Evolutionary conservation across 30 jellyfish, hydroid and myxozoan species (phyloP).

Genomic region (Hydra vulgaris): DNA sequence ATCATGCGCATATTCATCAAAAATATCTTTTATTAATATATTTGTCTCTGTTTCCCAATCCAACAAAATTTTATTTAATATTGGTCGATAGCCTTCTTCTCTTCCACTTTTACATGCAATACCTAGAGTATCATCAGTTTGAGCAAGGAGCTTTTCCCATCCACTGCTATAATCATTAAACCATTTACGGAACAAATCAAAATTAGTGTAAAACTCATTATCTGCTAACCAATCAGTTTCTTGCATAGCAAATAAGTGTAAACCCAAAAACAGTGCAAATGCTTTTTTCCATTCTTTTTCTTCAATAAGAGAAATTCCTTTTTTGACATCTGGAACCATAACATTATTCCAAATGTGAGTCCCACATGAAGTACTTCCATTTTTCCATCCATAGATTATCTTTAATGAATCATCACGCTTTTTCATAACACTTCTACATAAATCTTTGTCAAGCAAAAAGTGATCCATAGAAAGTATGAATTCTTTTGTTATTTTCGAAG

Average conservation of each 20-base stretch:
- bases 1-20: background rate
- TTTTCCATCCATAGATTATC: background rate
- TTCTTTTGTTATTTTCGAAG: background rate
- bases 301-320: background rate
- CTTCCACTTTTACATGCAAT: background rate
- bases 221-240: background rate
- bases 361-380: background rate
- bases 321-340: background rate
- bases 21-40: background rate
- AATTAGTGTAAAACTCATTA: background rate
- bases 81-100: background rate
- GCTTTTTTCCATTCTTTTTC: background rate
- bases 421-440: background rate
- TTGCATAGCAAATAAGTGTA: background rate
- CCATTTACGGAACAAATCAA: background rate
- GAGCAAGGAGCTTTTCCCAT: background rate
- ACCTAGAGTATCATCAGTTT: background rate
- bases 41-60: background rate
- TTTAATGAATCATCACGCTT: background rate
- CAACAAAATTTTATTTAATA: background rate
- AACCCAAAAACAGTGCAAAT: background rate
- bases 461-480: background rate
- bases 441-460: background rate
- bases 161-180: background rate
- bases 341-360: background rate